Evolutionary conservation across 2,888 invertebrate species (phyloP), one percentile per base, ranked within the genome.

Genomic region (Eulithis prunata): DNA sequence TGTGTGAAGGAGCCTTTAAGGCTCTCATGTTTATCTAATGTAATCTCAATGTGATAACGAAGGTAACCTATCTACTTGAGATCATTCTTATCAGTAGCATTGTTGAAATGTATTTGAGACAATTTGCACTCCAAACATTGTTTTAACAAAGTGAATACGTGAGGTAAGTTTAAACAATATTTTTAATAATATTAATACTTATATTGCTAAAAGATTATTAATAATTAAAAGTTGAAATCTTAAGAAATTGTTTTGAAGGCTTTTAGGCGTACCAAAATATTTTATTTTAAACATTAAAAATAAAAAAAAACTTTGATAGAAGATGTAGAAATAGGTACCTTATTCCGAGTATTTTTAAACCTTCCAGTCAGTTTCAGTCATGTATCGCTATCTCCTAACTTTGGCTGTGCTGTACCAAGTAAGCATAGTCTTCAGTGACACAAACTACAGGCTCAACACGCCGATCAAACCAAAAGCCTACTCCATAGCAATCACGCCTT

Each of bases 391-490:
- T 12, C 51, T 84, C 57, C 60, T 78, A 41, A 12, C 49, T 41
- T 41, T 88, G 66, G 76, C 80, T 68, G 62, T 81, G 11, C 43
- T 79, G 56, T 60, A 55, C 61, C 81, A 76, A 75, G 74, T 71
- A 76, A 79, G 65, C 21, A 68, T 69, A 52, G 80, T 74, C 7
- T 62, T 66, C 5, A 75, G 82, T 32, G 91, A 93, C 66, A 79
- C 86, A 5, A 89, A 86, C 66, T 89, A 90, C 60, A 81, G 91
- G 56, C 77, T 93, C 1, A 88, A 90, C 62, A 85, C 86, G 0
- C 78, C 85, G 0, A 86, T 95, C 1, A 75, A 72, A 6, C 96
- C 96, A 0, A 81, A 77, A 4, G 81, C 84, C 1, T 96, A 96
- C 71, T 84, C 90, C 0, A 83, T 96, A 1, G 76, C 83, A 0